A percentile compares a stretch with the other conserved stretches of the same genome.
Evolutionary conservation across 2,888 invertebrate species (phyloP).

Genomic region (Mesorhabditis spiculigera): DNA sequence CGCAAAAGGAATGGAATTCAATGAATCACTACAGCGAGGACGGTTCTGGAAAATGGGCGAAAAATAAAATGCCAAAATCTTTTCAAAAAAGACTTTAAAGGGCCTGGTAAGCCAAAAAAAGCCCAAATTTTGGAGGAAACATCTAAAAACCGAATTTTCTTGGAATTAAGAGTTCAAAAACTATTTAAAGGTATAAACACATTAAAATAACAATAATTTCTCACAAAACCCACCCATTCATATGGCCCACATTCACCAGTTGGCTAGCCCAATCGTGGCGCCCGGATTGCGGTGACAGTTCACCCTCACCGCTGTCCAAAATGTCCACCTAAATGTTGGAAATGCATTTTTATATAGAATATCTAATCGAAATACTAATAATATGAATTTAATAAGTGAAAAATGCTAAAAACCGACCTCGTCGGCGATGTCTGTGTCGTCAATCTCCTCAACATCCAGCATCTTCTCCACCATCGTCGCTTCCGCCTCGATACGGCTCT

Average conservation of each 20-base stretch:
- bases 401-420: not conserved
- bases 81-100: too few relatives aligned
- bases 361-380: too few relatives aligned
- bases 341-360: not conserved
- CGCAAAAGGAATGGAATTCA: too few relatives aligned
- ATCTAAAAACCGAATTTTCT: too few relatives aligned
- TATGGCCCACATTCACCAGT: not conserved
- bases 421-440: constrained; percentile 5
- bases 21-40: too few relatives aligned
- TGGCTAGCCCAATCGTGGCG: not conserved
- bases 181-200: not conserved
- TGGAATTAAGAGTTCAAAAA: too few relatives aligned
- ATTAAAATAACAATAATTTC: not conserved
- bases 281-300: not conserved
- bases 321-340: not conserved
- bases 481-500: not conserved
- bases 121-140: too few relatives aligned
- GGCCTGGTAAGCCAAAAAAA: too few relatives aligned
- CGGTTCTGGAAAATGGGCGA: too few relatives aligned
- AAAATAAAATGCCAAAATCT: too few relatives aligned
- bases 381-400: not conserved
- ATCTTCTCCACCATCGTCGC: not conserved
- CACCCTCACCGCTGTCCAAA: not conserved
- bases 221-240: not conserved
- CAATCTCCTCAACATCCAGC: constrained; percentile 4